These are phyloP conservation scores for Nesidiocoris tenuis DNA, from an alignment of 2,888 invertebrate genomes.

Conservation along the genomic window DNA sequence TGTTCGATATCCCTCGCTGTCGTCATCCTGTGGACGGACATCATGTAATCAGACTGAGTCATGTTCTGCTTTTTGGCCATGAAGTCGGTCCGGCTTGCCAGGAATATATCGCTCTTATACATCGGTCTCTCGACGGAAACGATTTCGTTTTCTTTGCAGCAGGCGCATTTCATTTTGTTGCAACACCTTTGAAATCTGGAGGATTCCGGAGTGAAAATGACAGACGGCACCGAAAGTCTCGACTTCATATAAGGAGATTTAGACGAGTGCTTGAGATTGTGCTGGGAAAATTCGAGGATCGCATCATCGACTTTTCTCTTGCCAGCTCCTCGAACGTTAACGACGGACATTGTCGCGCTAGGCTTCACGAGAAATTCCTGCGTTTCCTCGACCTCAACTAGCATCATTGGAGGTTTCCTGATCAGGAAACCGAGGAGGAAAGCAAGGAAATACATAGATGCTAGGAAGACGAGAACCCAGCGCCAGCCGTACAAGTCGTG, in stretches of 20 bases:
- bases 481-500: background rate
- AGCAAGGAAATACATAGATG: slow-evolving; percentile 11
- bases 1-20: slow-evolving; percentile 31
- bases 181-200: background rate
- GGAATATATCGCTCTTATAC: slow-evolving; percentile 40
- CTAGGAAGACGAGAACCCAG: slow-evolving; percentile 10
- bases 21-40: slow-evolving; percentile 20
- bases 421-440: slow-evolving; percentile 24
- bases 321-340: slow-evolving; percentile 5
- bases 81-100: background rate
- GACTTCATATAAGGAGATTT: background rate
- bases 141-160: background rate
- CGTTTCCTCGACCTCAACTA: slow-evolving; percentile 18
- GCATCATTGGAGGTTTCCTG: slow-evolving; percentile 35
- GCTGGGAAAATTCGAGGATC: slow-evolving; percentile 25
- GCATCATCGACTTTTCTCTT: background rate
- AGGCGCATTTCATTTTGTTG: background rate
- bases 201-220: background rate
- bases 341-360: slow-evolving; percentile 14
- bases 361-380: background rate
- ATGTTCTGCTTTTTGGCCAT: background rate
- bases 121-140: slow-evolving; percentile 23
- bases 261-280: background rate
- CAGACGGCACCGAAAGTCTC: background rate
- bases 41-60: slow-evolving; percentile 1